Conservation (phyloP, 1,140 invertebrate genomes). For the Gryon sp. region DNA sequence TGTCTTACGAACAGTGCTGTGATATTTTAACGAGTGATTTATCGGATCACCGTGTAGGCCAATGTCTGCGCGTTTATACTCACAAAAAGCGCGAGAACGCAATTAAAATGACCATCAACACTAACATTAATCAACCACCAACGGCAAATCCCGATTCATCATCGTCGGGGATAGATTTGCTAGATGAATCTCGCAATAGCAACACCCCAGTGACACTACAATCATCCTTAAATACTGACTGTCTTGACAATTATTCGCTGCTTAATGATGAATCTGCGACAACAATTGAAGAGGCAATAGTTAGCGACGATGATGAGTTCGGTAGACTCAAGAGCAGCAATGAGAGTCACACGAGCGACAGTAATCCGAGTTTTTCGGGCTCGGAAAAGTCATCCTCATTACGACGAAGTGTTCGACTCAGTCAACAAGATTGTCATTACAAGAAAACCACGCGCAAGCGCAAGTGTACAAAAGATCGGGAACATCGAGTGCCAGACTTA, state of each 20-base stretch:
- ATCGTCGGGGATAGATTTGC: slow-evolving; percentile 72
- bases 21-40: slow-evolving; percentile 68
- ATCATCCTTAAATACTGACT: slow-evolving; percentile 70
- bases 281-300: slow-evolving; percentile 55
- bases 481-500: slow-evolving; percentile 67
- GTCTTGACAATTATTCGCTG: slow-evolving; percentile 70
- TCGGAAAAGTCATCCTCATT: slow-evolving; percentile 60
- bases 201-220: slow-evolving; percentile 70
- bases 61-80: slow-evolving; percentile 74
- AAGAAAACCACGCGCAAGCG: slow-evolving; percentile 55
- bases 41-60: slow-evolving; percentile 67
- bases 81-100: slow-evolving; percentile 70
- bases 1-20: slow-evolving; percentile 70
- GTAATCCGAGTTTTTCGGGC: slow-evolving; percentile 18
- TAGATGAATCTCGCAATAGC: slow-evolving; percentile 68
- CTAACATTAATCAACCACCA: slow-evolving; percentile 46
- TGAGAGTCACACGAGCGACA: slow-evolving; percentile 29
- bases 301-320: slow-evolving; percentile 46
- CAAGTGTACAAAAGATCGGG: slow-evolving; percentile 70
- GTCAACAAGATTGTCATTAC: slow-evolving; percentile 70
- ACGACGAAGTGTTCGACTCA: slow-evolving; percentile 73
- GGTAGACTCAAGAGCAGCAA: slow-evolving; percentile 22
- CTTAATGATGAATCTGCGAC: slow-evolving; percentile 66
- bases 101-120: slow-evolving; percentile 57
- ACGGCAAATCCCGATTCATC: slow-evolving; percentile 64